phyloP scores from a whole-genome alignment of 2,888 invertebrate species.

The Drosophila nigricruria region DNA sequence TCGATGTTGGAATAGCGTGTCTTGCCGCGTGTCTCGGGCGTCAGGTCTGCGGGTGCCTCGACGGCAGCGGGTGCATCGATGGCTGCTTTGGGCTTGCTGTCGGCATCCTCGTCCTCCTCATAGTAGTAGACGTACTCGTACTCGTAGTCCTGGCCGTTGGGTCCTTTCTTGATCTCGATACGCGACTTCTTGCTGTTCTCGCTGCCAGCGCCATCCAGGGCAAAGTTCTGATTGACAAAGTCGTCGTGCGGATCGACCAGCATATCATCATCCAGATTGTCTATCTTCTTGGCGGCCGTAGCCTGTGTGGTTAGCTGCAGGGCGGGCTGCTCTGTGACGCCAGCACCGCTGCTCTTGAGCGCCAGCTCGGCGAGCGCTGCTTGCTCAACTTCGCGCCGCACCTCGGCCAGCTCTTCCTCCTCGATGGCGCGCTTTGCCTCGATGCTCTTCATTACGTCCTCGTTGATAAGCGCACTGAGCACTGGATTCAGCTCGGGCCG shows the following conservation, averaged over 20 bases:
- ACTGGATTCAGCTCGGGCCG: constrained; percentile 85
- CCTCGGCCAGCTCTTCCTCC: constrained; percentile 77
- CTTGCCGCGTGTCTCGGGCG: constrained; percentile 86
- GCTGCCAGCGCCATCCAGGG: constrained; percentile 88
- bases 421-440: constrained; percentile 85
- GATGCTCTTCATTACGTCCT: constrained; percentile 87
- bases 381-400: constrained; percentile 71
- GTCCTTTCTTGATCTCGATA: constrained; percentile 94
- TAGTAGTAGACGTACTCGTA: constrained; percentile 97
- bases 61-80: constrained; percentile 64
- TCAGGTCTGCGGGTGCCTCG: constrained; percentile 54
- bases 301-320: constrained; percentile 75
- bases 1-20: constrained; percentile 85
- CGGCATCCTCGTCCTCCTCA: constrained; percentile 90
- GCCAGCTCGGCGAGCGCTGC: constrained; percentile 57
- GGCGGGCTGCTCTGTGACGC: constrained; percentile 61
- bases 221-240: constrained; percentile 86
- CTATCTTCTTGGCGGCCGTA: constrained; percentile 60
- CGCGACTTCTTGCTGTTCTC: constrained; percentile 90
- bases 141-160: constrained; percentile 95
- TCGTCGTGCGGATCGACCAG: constrained; percentile 76
- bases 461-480: constrained; percentile 85
- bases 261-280: constrained; percentile 68
- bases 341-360: constrained; percentile 37
- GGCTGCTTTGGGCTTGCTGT: constrained; percentile 82